Evolutionary conservation across 1,140 invertebrate species (phyloP), one percentile per base, ranked within the genome.

Genomic region (Drosophila pectinifera): DNA sequence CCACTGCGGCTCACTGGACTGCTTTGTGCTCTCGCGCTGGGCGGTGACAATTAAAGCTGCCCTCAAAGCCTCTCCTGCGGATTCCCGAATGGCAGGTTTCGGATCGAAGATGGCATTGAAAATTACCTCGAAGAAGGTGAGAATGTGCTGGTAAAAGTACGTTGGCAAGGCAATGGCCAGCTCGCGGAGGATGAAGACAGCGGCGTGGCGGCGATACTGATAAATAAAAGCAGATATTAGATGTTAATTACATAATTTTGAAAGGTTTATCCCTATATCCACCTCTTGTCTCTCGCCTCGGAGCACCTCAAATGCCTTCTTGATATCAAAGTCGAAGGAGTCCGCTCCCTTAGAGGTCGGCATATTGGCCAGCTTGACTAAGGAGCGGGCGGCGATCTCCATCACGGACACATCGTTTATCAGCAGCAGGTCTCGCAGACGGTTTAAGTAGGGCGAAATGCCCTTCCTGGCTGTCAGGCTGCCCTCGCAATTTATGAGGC

Each of bases 141-240:
- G 97, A 0, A 99, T 97, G 94, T 99, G 97, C 93, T 99, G 98
- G 92, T 99, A 99, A 92, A 99, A 99, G 92, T 98, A 99, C 14
- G 98, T 99, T 3, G 98, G 98, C 93, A 98, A 98, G 13, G 97
- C 97, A 16, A 98, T 95, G 11, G 99, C 99, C 14, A 99, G 93
- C 93, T 99, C 99, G 86, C 97, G 95, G 7, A 99, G 92, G 11
- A 99, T 95, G 22, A 99, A 93, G 4, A 99, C 98, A 2, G 98
- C 97, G 8, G 98, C 97, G 92, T 98, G 97, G 63, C 97, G 94
- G 91, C 97, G 96, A 1, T 96, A 95, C 91, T 93, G 58, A 1
- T 55, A 67, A 54, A 3, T 1, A 6, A n/a, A 55, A 55, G 14
- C 3, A 31, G 16, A 8, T 10, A 49, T 38, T 28, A 39, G 6